Percentiles rank a stretch among this genome's conserved stretches.
These are phyloP conservation scores for Aphis gossypii DNA, from an alignment of 1,140 invertebrate genomes.

Conservation along the genomic window DNA sequence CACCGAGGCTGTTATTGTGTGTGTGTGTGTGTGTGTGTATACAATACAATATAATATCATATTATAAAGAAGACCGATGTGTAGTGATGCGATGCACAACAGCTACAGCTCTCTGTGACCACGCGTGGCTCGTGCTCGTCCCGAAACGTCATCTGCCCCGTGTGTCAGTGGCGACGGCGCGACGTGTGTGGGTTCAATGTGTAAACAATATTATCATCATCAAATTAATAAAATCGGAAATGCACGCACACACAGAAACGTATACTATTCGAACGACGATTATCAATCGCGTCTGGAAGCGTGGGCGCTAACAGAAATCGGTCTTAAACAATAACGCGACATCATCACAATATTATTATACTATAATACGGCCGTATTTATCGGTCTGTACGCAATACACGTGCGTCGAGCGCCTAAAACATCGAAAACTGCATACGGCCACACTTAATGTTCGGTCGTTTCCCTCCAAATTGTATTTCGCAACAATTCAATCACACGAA, in stretches of 20 bases:
- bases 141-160: neutral
- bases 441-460: no score
- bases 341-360: no score
- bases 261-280: neutral
- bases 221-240: constrained; percentile 6
- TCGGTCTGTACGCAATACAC: no score
- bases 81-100: no score
- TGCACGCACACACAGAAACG: neutral
- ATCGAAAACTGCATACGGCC: no score
- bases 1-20: neutral
- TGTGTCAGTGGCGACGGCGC: neutral
- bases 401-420: no score
- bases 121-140: constrained; percentile 21
- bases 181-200: neutral
- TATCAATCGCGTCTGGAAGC: neutral
- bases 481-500: no score
- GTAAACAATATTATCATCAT: neutral
- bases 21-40: no score
- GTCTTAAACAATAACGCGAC: no score
- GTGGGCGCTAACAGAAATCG: neutral
- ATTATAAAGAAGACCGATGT: neutral
- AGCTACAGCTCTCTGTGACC: neutral
- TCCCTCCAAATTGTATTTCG: no score
- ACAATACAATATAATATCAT: neutral
- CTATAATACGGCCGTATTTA: no score